Evolutionary conservation across 1,140 invertebrate species (phyloP).

Genomic region (Micrasema minimum): DNA sequence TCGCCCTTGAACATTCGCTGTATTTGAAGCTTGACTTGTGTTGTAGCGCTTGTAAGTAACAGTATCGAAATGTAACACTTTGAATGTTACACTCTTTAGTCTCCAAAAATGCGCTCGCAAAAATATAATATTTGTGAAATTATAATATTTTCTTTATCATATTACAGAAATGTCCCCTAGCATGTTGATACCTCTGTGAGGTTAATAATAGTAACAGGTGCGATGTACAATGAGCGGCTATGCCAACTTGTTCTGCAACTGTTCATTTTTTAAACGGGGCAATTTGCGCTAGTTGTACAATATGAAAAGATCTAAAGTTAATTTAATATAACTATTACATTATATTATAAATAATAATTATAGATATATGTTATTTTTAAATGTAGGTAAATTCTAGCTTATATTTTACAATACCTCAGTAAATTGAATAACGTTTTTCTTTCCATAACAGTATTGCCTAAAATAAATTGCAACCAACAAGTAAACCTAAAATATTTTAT

Average conservation of each 20-base stretch:
- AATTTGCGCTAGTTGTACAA: slow-evolving; percentile 21
- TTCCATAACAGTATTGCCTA: neutral
- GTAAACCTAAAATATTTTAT: slow-evolving; percentile 30
- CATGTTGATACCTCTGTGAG: slow-evolving; percentile 12
- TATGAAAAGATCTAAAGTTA: slow-evolving; percentile 22
- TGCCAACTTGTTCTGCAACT: slow-evolving; percentile 2
- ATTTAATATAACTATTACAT: slow-evolving; percentile 16
- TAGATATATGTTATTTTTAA: no score
- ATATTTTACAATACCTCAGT: slow-evolving; percentile 16
- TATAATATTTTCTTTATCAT: no score
- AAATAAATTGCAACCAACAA: neutral
- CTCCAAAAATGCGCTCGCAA: no score
- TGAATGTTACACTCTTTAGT: no score
- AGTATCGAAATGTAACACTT: neutral
- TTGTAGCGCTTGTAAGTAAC: slow-evolving; percentile 33
- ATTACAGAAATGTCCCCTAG: no score
- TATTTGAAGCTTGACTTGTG: slow-evolving; percentile 32
- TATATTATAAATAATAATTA: neutral
- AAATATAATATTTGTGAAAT: no score
- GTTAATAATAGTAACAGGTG: neutral
- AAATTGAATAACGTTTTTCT: slow-evolving; percentile 3
- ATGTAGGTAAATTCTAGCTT: slow-evolving; percentile 28
- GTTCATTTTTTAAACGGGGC: slow-evolving; percentile 8
- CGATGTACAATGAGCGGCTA: slow-evolving; percentile 2
- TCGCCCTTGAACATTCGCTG: slow-evolving; percentile 3